These are phyloP conservation scores for Caranx melampygus DNA, from an alignment of 2,113 vertebrate species.

Conservation along the genomic window DNA sequence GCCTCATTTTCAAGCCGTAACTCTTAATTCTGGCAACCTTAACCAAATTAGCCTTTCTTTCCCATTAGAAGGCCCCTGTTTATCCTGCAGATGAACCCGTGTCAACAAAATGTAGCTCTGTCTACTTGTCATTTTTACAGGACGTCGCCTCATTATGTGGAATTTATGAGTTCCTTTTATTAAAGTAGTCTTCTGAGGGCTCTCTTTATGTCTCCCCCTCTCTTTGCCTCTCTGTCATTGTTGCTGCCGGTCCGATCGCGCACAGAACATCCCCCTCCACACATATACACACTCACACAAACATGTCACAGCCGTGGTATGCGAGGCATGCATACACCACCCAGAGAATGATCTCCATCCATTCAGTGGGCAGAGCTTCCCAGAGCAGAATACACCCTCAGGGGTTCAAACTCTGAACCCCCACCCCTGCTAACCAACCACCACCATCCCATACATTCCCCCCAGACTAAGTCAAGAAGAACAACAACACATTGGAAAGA, in stretches of 20 bases:
- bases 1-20: conserved; percentile 37
- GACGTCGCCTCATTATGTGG: conserved; percentile 36
- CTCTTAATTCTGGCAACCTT: conserved; percentile 42
- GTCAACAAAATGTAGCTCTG: conserved; percentile 24
- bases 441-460: conserved; percentile 39
- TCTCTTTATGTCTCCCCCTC: conserved; percentile 18
- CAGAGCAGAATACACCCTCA: conserved; percentile 59
- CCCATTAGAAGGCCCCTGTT: conserved; percentile 32
- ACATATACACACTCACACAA: conserved; percentile 50
- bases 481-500: conserved; percentile 31
- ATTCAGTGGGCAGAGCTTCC: conserved; percentile 57
- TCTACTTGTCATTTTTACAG: conserved; percentile 41
- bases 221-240: neutral
- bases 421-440: conserved; percentile 10
- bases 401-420: conserved; percentile 52
- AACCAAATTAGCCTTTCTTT: conserved; percentile 40
- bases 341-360: conserved; percentile 72
- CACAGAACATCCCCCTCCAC: conserved; percentile 27
- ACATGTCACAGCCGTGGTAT: conserved; percentile 75
- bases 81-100: conserved; percentile 19
- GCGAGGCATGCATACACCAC: conserved; percentile 73
- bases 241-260: conserved; percentile 17
- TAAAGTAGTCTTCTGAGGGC: conserved; percentile 30
- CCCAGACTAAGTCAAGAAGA: conserved; percentile 44
- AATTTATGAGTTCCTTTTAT: conserved; percentile 68